Conservation (phyloP, 2,888 invertebrate genomes). For the Nymphalis urticae region DNA sequence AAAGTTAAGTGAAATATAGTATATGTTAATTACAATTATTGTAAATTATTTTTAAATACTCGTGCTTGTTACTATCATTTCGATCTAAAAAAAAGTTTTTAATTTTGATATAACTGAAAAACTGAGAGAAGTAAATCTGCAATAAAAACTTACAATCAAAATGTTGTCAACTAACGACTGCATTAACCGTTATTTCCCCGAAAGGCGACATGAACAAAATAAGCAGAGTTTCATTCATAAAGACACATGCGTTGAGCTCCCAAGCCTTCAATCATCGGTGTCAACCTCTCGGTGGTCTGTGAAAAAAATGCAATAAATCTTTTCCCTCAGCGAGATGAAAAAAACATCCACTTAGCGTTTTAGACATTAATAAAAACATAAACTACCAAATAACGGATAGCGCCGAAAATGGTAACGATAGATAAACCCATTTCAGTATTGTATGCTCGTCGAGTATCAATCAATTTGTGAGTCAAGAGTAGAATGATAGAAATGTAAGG, state of each 20-base stretch:
- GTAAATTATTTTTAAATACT: too few species aligned
- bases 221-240: slow-evolving; percentile 45
- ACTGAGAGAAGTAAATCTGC: slow-evolving; percentile 7
- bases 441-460: slow-evolving; percentile 34
- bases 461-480: slow-evolving; percentile 32
- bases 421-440: slow-evolving; percentile 23
- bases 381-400: slow-evolving; percentile 23
- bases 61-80: neutral
- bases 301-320: slow-evolving; percentile 55
- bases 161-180: slow-evolving; percentile 28
- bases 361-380: slow-evolving; percentile 40
- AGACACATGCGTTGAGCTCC: slow-evolving; percentile 47
- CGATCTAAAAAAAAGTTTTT: neutral
- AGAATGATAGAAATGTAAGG: slow-evolving; percentile 36
- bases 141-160: slow-evolving; percentile 23
- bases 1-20: too few species aligned
- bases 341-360: slow-evolving; percentile 37
- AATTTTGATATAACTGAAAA: slow-evolving; percentile 3
- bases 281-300: slow-evolving; percentile 54
- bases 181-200: slow-evolving; percentile 35
- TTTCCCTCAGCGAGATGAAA: slow-evolving; percentile 38
- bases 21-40: too few species aligned
- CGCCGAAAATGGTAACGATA: slow-evolving; percentile 12
- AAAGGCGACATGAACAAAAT: slow-evolving; percentile 27
- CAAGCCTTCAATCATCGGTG: slow-evolving; percentile 52